Conservation (phyloP, 2,113 vertebrate genomes). For the Platysteira castanea region DNA sequence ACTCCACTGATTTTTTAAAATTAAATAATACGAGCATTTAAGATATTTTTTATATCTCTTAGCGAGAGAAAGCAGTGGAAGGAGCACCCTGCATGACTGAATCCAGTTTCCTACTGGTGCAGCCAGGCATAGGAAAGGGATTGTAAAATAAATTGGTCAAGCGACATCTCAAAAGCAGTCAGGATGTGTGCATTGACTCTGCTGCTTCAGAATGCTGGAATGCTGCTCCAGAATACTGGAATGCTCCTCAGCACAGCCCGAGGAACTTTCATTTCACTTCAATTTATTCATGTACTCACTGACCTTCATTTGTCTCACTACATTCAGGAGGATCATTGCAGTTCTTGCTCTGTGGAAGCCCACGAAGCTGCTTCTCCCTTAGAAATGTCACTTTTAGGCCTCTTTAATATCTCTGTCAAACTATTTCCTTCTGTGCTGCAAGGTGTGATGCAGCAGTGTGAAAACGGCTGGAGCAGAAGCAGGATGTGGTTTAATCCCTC, state of each 20-base stretch:
- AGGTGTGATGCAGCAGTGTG: neutral
- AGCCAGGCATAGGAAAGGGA: neutral
- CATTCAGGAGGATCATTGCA: neutral
- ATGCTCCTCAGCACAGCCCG: neutral
- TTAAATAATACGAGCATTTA: conserved; percentile 22
- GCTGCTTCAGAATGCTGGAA: neutral
- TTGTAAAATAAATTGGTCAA: conserved; percentile 8
- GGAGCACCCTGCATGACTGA: neutral
- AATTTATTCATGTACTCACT: neutral
- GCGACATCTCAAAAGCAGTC: neutral
- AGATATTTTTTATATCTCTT: conserved; percentile 19
- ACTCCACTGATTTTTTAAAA: neutral
- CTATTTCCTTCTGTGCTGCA: neutral
- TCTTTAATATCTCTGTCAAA: neutral
- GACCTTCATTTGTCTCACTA: neutral
- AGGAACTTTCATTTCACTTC: neutral
- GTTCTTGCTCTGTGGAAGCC: neutral
- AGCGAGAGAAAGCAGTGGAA: neutral
- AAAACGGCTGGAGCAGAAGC: neutral
- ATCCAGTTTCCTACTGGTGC: neutral
- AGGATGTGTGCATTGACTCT: neutral
- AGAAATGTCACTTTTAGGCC: neutral
- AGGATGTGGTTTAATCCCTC: neutral
- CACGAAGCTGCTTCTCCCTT: neutral
- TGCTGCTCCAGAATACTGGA: neutral